Evolutionary conservation across 2,888 invertebrate species (phyloP), one percentile per base, ranked within the genome.

Genomic region (Acanthosepion esculentum): DNA sequence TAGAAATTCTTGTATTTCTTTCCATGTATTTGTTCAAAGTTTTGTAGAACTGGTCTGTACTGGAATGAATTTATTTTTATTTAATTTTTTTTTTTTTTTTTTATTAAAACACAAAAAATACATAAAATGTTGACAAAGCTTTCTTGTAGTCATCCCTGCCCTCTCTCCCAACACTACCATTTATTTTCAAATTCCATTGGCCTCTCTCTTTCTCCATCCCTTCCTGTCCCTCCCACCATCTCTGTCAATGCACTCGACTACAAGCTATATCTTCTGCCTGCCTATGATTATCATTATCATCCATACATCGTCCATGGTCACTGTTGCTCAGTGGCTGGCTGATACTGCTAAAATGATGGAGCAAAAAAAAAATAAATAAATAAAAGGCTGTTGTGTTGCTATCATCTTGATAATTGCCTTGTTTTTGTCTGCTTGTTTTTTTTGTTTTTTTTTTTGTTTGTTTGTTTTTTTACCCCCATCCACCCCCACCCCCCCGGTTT

Each of bases 1-100:
- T 93, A 93, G 93, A 93, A 48, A 93, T 93, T 93, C 48, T 93
- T 93, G 93, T 93, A 93, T 93, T 53, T 93, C 53, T n/a, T 93
- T 93, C n/a, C 48, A 48, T 93, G 93, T 93, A 93, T 93, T 93
- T 93, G 93, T 93, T 48, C 48, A 53, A 59, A 92, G 48, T 93
- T 50, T 93, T 93, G 93, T 93, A 93, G 93, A 93, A 48, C 23
- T 93, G 93, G 93, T 93, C 93, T 93, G 93, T 93, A 93, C 50
- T 93, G 93, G 93, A 93, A 93, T 93, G 93, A 93, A 29, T 53
- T 92, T 93, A 33, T n/a, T 78, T 78, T 78, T 41, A 41, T 41
- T 41, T 41, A 41, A 41, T 41, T 78, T n/a, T 78, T 78, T n/a
- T 20, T 55, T 29, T 78, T 78, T 78, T 78, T 78, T 78, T 78